phyloP scores from a whole-genome alignment of 2,888 invertebrate species.

The Hydriomena furcata region DNA sequence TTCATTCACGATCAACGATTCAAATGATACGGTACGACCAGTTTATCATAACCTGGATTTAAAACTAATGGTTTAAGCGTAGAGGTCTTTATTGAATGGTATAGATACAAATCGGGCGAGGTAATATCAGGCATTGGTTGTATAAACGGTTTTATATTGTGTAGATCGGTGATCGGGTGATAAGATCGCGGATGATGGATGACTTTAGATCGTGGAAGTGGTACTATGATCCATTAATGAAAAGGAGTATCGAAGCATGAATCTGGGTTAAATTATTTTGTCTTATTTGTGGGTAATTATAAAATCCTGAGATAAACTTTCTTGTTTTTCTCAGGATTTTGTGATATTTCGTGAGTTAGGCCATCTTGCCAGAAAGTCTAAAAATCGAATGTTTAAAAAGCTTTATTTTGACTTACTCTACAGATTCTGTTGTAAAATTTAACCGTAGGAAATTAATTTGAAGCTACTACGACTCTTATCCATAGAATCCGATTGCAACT shows the following conservation, averaged over 20 bases:
- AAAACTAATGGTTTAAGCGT: constrained; percentile 31
- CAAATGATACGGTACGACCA: constrained; percentile 57
- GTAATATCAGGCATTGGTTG: constrained; percentile 71
- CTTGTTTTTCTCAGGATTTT: too few relatives aligned
- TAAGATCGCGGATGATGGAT: constrained; percentile 75
- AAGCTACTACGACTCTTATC: constrained; percentile 20
- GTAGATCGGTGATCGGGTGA: constrained; percentile 68
- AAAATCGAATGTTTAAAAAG: too few relatives aligned
- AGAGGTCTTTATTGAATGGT: constrained; percentile 49
- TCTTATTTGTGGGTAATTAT: neutral
- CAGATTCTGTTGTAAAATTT: neutral
- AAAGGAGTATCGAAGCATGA: constrained; percentile 30
- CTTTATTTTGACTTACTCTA: neutral
- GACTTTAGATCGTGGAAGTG: constrained; percentile 54
- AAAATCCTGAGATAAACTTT: too few relatives aligned
- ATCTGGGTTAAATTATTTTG: constrained; percentile 28
- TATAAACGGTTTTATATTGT: constrained; percentile 79
- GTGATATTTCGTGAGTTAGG: too few relatives aligned
- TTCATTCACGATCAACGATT: constrained; percentile 74
- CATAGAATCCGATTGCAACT: constrained; percentile 52
- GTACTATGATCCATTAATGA: constrained; percentile 64
- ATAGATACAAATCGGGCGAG: constrained; percentile 67
- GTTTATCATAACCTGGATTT: constrained; percentile 40
- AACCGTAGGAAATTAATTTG: constrained; percentile 9
- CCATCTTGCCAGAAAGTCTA: too few relatives aligned